Percentiles rank a stretch among this genome's conserved stretches.
Evolutionary conservation across 1,140 invertebrate genomes (phyloP).

Genomic region (Mylabris phalerata): DNA sequence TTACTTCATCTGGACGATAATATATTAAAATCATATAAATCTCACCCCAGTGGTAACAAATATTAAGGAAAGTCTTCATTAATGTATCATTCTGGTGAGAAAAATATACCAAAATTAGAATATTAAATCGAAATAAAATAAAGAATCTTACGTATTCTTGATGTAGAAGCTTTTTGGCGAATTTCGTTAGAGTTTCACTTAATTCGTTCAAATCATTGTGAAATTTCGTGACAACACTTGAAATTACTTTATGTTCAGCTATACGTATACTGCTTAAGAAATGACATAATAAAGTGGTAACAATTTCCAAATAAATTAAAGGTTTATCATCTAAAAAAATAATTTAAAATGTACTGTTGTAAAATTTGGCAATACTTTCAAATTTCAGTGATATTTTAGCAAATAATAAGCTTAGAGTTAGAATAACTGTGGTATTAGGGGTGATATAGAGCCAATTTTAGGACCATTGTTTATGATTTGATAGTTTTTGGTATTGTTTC

Average conservation of each 20-base stretch:
- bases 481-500: too few species aligned
- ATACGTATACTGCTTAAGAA: conserved; percentile 30
- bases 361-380: too few species aligned
- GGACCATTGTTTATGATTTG: too few species aligned
- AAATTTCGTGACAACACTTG: conserved; percentile 31
- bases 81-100: conserved; percentile 30
- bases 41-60: conserved; percentile 37
- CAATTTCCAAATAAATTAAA: conserved; percentile 25
- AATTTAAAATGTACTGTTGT: too few species aligned
- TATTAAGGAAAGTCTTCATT: conserved; percentile 34
- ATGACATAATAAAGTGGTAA: conserved; percentile 20
- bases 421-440: too few species aligned
- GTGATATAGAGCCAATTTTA: too few species aligned
- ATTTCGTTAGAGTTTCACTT: conserved; percentile 25
- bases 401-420: too few species aligned
- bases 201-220: conserved; percentile 28
- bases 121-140: neutral
- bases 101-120: too few species aligned
- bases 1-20: conserved; percentile 27
- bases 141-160: conserved; percentile 35
- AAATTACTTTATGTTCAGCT: conserved; percentile 31
- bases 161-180: conserved; percentile 30
- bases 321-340: neutral
- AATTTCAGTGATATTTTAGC: too few species aligned
- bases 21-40: conserved; percentile 30